Evolutionary conservation across 2,797 vertebrate genomes (phyloP), one percentile per base, ranked within the genome.

Genomic region (Alcedo quadribrachys): DNA sequence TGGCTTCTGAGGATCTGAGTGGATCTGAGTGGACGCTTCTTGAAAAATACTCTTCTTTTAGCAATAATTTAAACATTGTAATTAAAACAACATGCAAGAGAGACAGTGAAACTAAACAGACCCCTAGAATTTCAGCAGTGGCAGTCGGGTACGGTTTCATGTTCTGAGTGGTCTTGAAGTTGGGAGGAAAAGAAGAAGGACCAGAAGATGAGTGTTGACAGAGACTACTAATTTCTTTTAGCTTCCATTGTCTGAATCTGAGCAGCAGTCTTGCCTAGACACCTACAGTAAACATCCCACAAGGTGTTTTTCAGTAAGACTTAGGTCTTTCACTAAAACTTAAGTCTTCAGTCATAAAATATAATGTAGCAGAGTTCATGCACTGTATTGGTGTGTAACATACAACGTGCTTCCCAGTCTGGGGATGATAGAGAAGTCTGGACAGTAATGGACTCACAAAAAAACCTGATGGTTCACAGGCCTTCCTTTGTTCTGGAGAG

Each of bases 401-500:
- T 9, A 40, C 37, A 61, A 81, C 61, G 42, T 62, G 35, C 16
- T 82, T 75, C 24, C 28, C 5, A 15, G 43, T 33, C 28, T 75
- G 37, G 69, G 37, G 37, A 40, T 25, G 17, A 13, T 12, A 35
- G 21, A 54, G 42, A 43, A 43, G n/a, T 30, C 70, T 76, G 20
- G 2, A 24, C 42, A 57, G 19, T 42, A 46, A 35, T 27, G 25
- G 12, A 43, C 3, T 8, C 18, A 21, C 10, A 35, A 42, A 84
- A 61, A 53, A 24, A 3, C 16, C 13, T 1, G 3, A 16, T 0
- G 0, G 22, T 62, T 57, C 4, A 37, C 60, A 53, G 60, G 40
- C 6, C 46, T 89, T 28, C 58, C 37, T 87, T 83, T 11, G 2
- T 50, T 82, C 51, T 54, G 22, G 40, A 84, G 19, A 60, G 27